These are phyloP conservation scores for Podocnemis expansa DNA, from an alignment of 2,113 vertebrate genomes.

Conservation along the genomic window DNA sequence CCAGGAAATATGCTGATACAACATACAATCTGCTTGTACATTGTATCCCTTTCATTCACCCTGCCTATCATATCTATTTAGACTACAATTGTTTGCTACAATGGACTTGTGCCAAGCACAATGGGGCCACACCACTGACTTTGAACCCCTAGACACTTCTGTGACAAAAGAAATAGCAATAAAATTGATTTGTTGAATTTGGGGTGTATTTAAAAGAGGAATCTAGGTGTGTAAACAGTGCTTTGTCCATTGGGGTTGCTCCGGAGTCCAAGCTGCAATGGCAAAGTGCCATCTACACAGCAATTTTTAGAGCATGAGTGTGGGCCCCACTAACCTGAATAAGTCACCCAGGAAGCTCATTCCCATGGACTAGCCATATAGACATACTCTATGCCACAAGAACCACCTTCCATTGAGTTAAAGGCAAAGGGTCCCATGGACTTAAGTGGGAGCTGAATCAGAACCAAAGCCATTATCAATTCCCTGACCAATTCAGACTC, in stretches of 20 bases:
- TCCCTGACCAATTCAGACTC: background rate
- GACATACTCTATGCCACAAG: background rate
- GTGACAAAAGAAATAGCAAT: background rate
- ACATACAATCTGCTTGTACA: fast-evolving
- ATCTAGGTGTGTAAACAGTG: background rate
- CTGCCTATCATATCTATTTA: background rate
- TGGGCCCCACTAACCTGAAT: background rate
- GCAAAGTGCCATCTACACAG: background rate
- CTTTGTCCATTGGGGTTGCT: background rate
- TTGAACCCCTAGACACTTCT: background rate
- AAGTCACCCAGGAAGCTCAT: background rate
- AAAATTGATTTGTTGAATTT: background rate
- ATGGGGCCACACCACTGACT: background rate
- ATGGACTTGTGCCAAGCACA: fast-evolving
- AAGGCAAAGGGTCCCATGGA: background rate
- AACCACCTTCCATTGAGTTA: background rate
- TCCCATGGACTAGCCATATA: background rate
- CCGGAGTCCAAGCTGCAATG: background rate
- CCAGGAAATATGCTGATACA: background rate
- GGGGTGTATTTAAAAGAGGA: background rate
- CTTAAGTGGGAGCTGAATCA: background rate
- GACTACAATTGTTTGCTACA: background rate
- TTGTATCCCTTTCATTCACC: background rate
- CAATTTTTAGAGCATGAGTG: background rate
- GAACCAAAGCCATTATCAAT: background rate